Evolutionary conservation across 2,113 vertebrate species (phyloP).

Genomic region (Phalacrocorax brasilianus): DNA sequence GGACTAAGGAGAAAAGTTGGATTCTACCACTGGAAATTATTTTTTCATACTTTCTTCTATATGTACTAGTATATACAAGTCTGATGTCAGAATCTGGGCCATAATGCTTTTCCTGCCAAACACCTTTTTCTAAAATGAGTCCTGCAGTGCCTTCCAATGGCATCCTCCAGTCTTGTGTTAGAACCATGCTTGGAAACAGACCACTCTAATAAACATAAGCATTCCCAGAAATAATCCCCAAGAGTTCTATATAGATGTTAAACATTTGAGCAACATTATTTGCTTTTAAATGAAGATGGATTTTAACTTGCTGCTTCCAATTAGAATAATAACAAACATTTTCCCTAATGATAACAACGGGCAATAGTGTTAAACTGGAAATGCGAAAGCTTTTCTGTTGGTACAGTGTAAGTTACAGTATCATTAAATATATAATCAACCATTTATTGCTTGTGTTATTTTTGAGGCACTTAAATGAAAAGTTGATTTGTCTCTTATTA

Average conservation of each 20-base stretch:
- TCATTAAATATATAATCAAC: slow-evolving; percentile 49
- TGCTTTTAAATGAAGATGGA: slow-evolving; percentile 50
- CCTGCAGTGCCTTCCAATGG: not conserved
- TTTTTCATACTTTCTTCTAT: not conserved
- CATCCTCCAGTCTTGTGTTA: not conserved
- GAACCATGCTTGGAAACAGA: not conserved
- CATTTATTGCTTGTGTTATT: slow-evolving; percentile 45
- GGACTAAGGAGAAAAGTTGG: not conserved
- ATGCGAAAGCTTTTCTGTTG: not conserved
- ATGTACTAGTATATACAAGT: rapidly evolving
- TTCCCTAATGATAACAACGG: slow-evolving; percentile 26
- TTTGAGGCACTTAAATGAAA: slow-evolving; percentile 52
- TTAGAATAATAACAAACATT: slow-evolving; percentile 59
- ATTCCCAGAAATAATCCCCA: not conserved
- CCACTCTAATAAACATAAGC: not conserved
- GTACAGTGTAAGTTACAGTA: slow-evolving; percentile 22
- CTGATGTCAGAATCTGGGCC: not conserved
- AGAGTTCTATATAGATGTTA: not conserved
- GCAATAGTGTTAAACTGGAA: slow-evolving; percentile 18
- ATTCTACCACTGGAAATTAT: not conserved
- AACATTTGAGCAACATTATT: not conserved
- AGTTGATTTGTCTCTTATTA: slow-evolving; percentile 66
- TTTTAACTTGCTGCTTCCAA: slow-evolving; percentile 54
- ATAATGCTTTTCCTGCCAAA: not conserved
- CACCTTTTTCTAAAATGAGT: not conserved